Conservation (phyloP, 2,888 invertebrate genomes). For the Blomia tropicalis region DNA sequence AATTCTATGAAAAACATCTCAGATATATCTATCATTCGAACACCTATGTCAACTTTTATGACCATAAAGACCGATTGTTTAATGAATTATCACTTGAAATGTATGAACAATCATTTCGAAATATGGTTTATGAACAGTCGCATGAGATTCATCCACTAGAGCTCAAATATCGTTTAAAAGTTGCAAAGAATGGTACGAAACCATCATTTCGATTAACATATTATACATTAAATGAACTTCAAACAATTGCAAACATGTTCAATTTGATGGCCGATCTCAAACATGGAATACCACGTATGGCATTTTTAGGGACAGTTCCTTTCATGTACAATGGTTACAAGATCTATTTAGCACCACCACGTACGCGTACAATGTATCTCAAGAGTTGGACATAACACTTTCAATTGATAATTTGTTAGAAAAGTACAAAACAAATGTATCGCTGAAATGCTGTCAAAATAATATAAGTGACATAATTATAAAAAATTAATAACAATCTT, state of each 20-base stretch:
- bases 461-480: too few species aligned
- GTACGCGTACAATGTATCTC: background rate
- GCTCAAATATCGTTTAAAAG: background rate
- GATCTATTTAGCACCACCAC: background rate
- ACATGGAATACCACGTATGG: background rate
- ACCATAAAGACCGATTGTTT: background rate
- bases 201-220: conserved; percentile 1
- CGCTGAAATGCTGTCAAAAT: too few species aligned
- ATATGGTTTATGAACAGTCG: background rate
- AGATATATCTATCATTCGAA: background rate
- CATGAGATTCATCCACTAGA: background rate
- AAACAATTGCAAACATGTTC: background rate
- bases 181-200: background rate
- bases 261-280: background rate
- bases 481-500: too few species aligned
- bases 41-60: background rate
- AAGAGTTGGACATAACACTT: background rate
- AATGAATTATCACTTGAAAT: background rate
- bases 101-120: background rate
- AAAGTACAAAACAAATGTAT: too few species aligned
- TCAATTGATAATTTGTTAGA: too few species aligned
- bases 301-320: background rate
- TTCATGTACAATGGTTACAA: conserved; percentile 4
- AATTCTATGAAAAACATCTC: conserved; percentile 9
- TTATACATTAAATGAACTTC: background rate